These are phyloP conservation scores for Myotis davidii DNA, from an alignment of 2,113 vertebrate genomes.

Conservation along the genomic window DNA sequence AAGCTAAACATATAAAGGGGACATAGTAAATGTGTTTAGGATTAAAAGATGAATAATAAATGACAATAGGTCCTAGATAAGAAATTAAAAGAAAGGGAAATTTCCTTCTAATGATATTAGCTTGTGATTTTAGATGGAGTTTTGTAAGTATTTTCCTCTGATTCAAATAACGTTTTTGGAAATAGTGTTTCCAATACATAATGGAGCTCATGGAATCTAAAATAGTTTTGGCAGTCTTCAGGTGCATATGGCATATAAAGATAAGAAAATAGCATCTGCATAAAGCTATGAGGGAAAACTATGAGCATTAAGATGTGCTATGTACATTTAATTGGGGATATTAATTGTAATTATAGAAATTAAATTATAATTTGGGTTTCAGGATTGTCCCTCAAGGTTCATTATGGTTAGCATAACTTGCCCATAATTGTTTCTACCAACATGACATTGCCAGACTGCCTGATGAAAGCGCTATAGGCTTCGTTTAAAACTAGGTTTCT, in stretches of 20 bases:
- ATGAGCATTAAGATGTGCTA: background rate
- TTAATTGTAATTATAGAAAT: constrained; percentile 65
- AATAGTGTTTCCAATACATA: background rate
- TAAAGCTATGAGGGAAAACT: background rate
- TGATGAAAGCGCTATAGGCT: background rate
- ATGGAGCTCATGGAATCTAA: background rate
- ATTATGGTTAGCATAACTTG: constrained; percentile 55
- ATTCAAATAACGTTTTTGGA: constrained; percentile 18
- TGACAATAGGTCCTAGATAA: background rate
- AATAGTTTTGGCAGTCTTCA: background rate
- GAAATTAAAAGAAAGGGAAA: background rate
- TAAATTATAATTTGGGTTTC: constrained; percentile 54
- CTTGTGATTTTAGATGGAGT: background rate
- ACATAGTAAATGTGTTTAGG: background rate
- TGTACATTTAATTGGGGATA: constrained; percentile 50
- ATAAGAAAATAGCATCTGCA: constrained; percentile 32
- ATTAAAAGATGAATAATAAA: constrained; percentile 2
- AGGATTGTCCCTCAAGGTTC: constrained; percentile 56
- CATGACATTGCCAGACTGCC: constrained; percentile 44
- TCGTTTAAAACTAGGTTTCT: constrained; percentile 41
- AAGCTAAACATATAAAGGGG: background rate
- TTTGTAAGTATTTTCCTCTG: background rate
- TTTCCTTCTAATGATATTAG: background rate
- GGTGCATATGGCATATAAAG: background rate
- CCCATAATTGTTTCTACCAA: constrained; percentile 41